These are phyloP conservation scores for Pseudococcus viburni DNA, from an alignment of 2,888 invertebrate genomes.

Conservation along the genomic window DNA sequence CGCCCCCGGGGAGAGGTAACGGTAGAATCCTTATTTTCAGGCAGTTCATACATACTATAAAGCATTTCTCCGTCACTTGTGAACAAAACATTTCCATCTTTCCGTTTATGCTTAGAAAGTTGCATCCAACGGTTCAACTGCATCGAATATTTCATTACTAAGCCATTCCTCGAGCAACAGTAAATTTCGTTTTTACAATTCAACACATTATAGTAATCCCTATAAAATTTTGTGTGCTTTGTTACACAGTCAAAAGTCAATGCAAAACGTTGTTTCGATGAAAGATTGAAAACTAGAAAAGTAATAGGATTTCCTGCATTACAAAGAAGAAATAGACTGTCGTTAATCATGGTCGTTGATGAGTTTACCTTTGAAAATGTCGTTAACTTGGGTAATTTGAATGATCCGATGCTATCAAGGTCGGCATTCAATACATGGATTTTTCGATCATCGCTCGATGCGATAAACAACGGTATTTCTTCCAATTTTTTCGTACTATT, in stretches of 20 bases:
- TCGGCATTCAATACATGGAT: not conserved
- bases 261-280: not conserved
- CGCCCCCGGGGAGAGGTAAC: too few relatives aligned
- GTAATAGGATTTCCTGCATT: not conserved
- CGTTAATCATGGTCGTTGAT: not conserved
- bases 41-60: not conserved
- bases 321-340: not conserved
- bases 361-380: not conserved
- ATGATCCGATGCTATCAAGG: not conserved
- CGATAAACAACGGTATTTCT: not conserved
- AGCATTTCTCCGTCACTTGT: not conserved
- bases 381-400: not conserved
- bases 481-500: not conserved
- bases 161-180: not conserved
- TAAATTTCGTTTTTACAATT: not conserved
- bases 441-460: not conserved
- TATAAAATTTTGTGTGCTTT: too few relatives aligned
- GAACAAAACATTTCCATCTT: not conserved
- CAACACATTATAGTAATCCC: not conserved
- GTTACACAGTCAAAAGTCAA: too few relatives aligned
- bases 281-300: not conserved
- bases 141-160: not conserved
- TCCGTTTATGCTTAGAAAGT: not conserved
- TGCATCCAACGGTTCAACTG: not conserved
- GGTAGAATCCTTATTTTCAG: not conserved